phyloP scores from a whole-genome alignment of 2,797 vertebrate species.

The Clarias fuscus region DNA sequence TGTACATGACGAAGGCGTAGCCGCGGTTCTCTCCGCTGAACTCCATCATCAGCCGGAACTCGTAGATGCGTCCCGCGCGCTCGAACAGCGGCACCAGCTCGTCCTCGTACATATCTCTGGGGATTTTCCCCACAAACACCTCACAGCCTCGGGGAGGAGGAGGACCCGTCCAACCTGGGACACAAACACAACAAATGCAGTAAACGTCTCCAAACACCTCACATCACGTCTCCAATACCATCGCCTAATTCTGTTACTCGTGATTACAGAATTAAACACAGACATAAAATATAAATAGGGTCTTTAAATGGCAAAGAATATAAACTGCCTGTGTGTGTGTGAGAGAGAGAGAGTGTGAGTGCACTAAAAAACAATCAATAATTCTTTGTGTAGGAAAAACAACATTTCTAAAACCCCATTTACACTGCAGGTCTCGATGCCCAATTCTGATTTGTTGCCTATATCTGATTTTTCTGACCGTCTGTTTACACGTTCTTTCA shows the following conservation, averaged over 20 bases:
- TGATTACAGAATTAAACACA: neutral
- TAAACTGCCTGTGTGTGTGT: neutral
- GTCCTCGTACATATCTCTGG: slow-evolving; percentile 93
- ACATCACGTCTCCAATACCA: neutral
- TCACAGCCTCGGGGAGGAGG: slow-evolving; percentile 91
- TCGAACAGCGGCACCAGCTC: slow-evolving; percentile 91
- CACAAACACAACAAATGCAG: neutral
- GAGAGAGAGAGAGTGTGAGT: neutral
- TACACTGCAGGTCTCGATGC: too few relatives aligned
- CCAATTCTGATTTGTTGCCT: too few relatives aligned
- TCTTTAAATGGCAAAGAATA: neutral
- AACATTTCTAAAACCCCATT: neutral
- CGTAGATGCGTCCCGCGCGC: slow-evolving; percentile 87
- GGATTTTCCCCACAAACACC: slow-evolving; percentile 97
- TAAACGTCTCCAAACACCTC: neutral
- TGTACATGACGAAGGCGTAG: slow-evolving; percentile 96
- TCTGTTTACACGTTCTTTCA: too few relatives aligned
- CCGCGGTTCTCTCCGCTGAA: slow-evolving; percentile 97
- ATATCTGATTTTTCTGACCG: too few relatives aligned
- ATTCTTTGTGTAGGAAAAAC: neutral
- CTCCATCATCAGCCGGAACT: slow-evolving; percentile 97
- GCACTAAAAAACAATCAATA: neutral
- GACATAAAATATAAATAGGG: neutral
- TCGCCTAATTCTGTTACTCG: neutral
- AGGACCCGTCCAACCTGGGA: slow-evolving; percentile 89